Percentiles rank a stretch among this genome's conserved stretches.
phyloP scores from a whole-genome alignment of 2,797 vertebrate genomes.

The Varecia variegata region DNA sequence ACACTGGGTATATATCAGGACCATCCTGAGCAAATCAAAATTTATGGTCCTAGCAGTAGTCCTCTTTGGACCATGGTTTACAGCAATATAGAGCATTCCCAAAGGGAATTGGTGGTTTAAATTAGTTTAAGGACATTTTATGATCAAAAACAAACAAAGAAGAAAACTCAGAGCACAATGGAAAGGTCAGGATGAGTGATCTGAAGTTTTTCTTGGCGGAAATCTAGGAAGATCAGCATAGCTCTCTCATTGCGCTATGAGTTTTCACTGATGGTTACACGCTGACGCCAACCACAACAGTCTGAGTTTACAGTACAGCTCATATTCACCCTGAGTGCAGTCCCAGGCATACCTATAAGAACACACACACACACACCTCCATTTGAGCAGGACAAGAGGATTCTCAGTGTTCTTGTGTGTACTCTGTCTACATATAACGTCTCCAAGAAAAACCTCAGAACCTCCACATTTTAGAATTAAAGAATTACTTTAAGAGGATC shows the following conservation, averaged over 20 bases:
- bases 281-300: conserved; percentile 35
- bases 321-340: background rate
- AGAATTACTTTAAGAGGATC: background rate
- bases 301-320: conserved; percentile 1
- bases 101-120: background rate
- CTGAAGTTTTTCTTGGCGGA: conserved; percentile 58
- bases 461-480: background rate
- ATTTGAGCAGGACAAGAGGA: background rate
- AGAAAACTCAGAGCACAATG: background rate
- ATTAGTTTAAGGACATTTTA: background rate
- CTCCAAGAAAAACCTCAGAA: background rate
- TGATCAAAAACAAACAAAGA: conserved; percentile 38
- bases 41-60: background rate
- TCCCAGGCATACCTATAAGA: background rate
- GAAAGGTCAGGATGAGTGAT: conserved; percentile 31
- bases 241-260: background rate
- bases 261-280: conserved; percentile 12
- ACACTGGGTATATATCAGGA: background rate
- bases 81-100: background rate
- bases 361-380: background rate
- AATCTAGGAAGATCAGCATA: conserved; percentile 9
- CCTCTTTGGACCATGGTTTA: background rate
- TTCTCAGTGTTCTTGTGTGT: background rate
- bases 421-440: background rate
- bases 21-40: background rate